Evolutionary conservation across 2,797 vertebrate genomes (phyloP), one percentile per base, ranked within the genome.

Genomic region (Cossypha niveicapilla): DNA sequence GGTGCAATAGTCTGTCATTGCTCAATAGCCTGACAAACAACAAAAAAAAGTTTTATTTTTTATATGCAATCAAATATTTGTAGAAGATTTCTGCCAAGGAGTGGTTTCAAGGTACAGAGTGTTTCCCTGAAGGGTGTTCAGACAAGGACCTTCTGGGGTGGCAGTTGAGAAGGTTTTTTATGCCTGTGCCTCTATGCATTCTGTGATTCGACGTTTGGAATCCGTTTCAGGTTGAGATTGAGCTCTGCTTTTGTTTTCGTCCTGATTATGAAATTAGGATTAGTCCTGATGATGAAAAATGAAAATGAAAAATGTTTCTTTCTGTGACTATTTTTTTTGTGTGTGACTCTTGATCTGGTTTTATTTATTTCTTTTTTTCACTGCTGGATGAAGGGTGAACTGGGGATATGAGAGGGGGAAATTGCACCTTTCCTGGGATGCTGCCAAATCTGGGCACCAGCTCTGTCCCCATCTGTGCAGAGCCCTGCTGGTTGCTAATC

Each of bases 141-240:
- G 35, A 60, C 68, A 47, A 58, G 58, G 61, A 58, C 47, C 44
- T 91, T 90, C 47, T 86, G 79, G 50, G 79, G 85, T 77, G 73
- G 66, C 35, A 86, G 1, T 0, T 14, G 39, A 57, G 19, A 35
- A 11, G 51, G 11, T 75, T 89, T 44, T 65, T 58, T 3, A 2
- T 54, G 30, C 15, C 39, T 0, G 0, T 54, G 53, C 22, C 37
- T 74, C 1, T 0, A 4, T 7, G 9, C 17, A 2, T 44, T 0
- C 9, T 0, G 1, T 86, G 42, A 78, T 87, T 93, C 32, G 57
- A 13, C 57, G 10, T 7, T 4, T 21, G 45, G 74, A 85, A 50
- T 41, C 45, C 32, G 9, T 79, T 56, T 30, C 41, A 3, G 0
- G 9, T 35, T 15, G 23, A 17, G 47, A 28, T 22, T 41, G 84